Evolutionary conservation across 2,797 vertebrate genomes (phyloP).

Genomic region (Sciaenops ocellatus): DNA sequence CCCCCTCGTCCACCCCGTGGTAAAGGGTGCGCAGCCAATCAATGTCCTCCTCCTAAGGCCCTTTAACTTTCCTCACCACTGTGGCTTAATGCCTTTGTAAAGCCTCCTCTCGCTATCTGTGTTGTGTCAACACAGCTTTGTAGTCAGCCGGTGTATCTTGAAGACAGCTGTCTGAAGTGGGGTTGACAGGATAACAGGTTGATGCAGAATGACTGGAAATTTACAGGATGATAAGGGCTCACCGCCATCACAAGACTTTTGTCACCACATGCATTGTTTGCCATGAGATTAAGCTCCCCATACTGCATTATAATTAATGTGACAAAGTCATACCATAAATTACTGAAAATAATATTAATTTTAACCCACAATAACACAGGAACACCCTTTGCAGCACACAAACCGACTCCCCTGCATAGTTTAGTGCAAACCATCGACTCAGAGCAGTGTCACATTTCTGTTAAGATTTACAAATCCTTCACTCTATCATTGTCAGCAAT

Average conservation of each 20-base stretch:
- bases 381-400: not conserved
- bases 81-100: slow-evolving; percentile 30
- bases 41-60: slow-evolving; percentile 8
- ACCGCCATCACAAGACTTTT: slow-evolving; percentile 2
- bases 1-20: not conserved
- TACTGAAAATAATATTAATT: slow-evolving; percentile 6
- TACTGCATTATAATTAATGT: slow-evolving; percentile 1
- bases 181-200: slow-evolving; percentile 47
- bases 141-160: slow-evolving; percentile 25
- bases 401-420: not conserved
- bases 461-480: not conserved
- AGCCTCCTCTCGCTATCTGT: slow-evolving; percentile 26
- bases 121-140: slow-evolving; percentile 61
- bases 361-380: not conserved
- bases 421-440: slow-evolving; percentile 20
- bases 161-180: slow-evolving; percentile 60
- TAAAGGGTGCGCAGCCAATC: slow-evolving; percentile 40
- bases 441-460: slow-evolving; percentile 7
- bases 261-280: slow-evolving; percentile 7
- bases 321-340: not conserved
- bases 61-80: slow-evolving; percentile 54
- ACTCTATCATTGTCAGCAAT: not conserved
- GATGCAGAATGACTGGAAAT: slow-evolving; percentile 17
- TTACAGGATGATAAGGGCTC: slow-evolving; percentile 15
- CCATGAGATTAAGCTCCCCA: not conserved